Base-by-base conservation (phyloP, 2,888 invertebrate species). In the Dicycla oo region DNA sequence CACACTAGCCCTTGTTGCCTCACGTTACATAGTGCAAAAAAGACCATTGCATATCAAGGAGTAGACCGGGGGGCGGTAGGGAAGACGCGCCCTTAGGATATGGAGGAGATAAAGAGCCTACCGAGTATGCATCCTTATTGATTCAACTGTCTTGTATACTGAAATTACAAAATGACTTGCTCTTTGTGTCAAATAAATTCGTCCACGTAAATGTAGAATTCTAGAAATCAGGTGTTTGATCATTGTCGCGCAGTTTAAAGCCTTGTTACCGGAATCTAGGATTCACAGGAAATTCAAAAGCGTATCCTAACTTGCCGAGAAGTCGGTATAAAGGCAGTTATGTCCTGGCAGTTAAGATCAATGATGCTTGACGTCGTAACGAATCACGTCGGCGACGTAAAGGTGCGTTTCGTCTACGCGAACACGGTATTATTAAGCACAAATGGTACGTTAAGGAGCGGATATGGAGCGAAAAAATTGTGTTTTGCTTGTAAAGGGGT, bases 281-380 rank as follows among this genome's bases (percentile, higher is more conserved):
- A 43, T 15, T 38, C 26, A 18, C 20, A 6, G n/a, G 26, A 45
- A 45, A 45, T 40, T 49, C 26, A 43, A 40, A 23, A 38, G 8
- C 8, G 18, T 11, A 53, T 8, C 26, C 23, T 62, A 20, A 38
- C 26, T 63, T 40, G 18, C 49, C 26, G 18, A 40, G 8, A n/a
- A 40, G 3, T 67, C 15, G 40, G 47, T 30, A 45, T 34, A 56
- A 67, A 43, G 18, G 53, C 56, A 49, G 60, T 80, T 69, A 67
- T 54, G 58, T 51, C 56, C 20, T 18, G 20, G 62, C 47, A 62
- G 57, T 78, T 62, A 83, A 69, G 64, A 58, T 49, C 75, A 83
- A 82, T 72, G 81, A 47, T 4, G 71, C 83, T 73, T 80, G 56
- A 66, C 40, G 38, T 61, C 73, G 68, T 82, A 69, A 78, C 69